phyloP scores from a whole-genome alignment of 2,113 vertebrate species.

The Propithecus coquereli region DNA sequence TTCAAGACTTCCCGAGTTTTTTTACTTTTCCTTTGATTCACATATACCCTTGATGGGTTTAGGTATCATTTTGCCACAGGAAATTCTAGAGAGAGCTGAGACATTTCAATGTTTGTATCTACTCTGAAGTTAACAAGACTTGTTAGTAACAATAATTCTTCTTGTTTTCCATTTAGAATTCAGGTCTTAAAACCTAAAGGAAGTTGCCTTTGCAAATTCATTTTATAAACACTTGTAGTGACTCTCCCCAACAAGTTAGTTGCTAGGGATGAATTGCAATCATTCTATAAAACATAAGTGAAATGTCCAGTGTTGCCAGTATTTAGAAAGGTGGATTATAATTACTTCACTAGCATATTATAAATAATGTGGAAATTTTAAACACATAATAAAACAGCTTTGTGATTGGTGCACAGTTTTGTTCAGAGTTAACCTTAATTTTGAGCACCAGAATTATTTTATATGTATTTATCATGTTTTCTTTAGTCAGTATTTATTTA shows the following conservation, averaged over 20 bases:
- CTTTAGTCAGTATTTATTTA: neutral
- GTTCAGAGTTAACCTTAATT: neutral
- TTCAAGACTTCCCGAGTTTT: neutral
- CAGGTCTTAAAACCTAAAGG: neutral
- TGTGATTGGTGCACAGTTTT: neutral
- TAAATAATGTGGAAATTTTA: neutral
- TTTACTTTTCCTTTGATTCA: neutral
- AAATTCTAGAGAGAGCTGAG: neutral
- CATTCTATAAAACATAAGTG: neutral
- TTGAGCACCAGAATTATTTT: neutral
- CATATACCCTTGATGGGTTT: neutral
- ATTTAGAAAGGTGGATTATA: neutral
- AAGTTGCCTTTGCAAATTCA: neutral
- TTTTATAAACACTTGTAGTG: neutral
- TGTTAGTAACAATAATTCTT: constrained; percentile 28
- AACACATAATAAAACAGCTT: neutral
- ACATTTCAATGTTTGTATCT: neutral
- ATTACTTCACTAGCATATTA: neutral
- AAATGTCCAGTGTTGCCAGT: neutral
- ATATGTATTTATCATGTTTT: neutral
- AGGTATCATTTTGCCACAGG: neutral
- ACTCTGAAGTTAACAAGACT: constrained; percentile 12
- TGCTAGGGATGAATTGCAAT: neutral
- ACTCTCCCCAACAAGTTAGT: neutral
- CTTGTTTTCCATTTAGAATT: neutral